phyloP scores from a whole-genome alignment of 1,140 invertebrate genomes.

The Trinorchestia longiramus region DNA sequence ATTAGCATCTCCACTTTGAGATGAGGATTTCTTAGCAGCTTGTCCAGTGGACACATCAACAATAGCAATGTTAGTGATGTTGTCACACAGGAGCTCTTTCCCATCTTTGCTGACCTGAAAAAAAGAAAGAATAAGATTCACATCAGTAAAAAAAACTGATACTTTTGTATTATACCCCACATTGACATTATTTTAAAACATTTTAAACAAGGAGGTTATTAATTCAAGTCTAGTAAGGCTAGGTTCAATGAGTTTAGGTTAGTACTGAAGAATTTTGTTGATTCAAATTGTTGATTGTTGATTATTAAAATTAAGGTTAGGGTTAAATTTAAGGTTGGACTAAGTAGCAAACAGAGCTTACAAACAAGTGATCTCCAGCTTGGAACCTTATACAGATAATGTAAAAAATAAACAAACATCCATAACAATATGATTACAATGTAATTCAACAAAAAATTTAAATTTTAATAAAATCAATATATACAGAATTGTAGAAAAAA shows the following conservation, averaged over 20 bases:
- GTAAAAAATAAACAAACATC: neutral
- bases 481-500: neutral
- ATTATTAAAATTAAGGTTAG: no score
- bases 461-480: neutral
- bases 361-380: no score
- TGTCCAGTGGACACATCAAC: conserved; percentile 49
- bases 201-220: neutral
- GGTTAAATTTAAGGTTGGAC: no score
- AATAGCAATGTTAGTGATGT: conserved; percentile 31
- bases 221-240: neutral
- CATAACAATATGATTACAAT: neutral
- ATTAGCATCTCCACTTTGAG: neutral
- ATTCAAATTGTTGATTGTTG: neutral
- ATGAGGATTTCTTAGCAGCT: conserved; percentile 19
- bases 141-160: neutral
- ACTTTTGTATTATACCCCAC: neutral
- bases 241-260: neutral
- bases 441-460: neutral
- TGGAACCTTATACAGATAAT: neutral
- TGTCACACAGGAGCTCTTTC: conserved; percentile 27
- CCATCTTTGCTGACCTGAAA: conserved; percentile 43
- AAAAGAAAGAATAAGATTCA: neutral
- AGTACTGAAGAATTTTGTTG: neutral
- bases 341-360: no score
- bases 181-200: neutral